Base-by-base conservation (phyloP, 2,888 invertebrate genomes). In the Myopa tessellatipennis region DNA sequence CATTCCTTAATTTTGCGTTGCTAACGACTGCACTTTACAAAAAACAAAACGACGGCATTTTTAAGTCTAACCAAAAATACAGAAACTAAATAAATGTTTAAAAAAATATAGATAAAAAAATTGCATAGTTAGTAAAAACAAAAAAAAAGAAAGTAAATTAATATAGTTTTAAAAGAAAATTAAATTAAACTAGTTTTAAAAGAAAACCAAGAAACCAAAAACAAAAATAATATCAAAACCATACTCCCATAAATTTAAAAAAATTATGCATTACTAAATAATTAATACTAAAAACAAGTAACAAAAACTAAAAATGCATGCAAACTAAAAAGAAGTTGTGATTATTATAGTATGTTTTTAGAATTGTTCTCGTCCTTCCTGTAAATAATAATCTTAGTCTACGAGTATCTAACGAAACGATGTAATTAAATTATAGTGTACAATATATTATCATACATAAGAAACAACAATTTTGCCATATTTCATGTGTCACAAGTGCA, bases 301-400 rank as follows among this genome's bases (percentile, higher is more conserved):
- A 14, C 50, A 36, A 58, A 36, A 58, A 36, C 8, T 34, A 14
- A 7, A 60, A 58, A 14, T 60, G 40, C 58, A 55, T 71, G 60
- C 58, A 72, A 38, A 72, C n/a, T 72, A 45, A 18, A 18, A 45
- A 69, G 65, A 77, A 77, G 71, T 71, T 77, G 77, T 77, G 77
- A 77, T 77, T 77, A 71, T 75, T n/a, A 38, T 67, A 67, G 50
- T 50, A 74, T 74, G n/a, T 52, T 67, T 55, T 36, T n/a, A 36
- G 38, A 67, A 65, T 26, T 74, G 16, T 58, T 36, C 18, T 36
- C 40, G 16, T 67, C 61, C n/a, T 12, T 55, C 65, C 38, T 74
- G 74, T 74, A 74, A 74, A 74, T 74, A 74, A 52, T 38, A 45
- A 45, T 67, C 10, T 38, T n/a, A 67, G 34, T 52, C 16, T 68